Percentiles rank a stretch among this genome's conserved stretches.
Evolutionary conservation across 2,113 vertebrate genomes (phyloP).

Genomic region (Phycodurus eques): DNA sequence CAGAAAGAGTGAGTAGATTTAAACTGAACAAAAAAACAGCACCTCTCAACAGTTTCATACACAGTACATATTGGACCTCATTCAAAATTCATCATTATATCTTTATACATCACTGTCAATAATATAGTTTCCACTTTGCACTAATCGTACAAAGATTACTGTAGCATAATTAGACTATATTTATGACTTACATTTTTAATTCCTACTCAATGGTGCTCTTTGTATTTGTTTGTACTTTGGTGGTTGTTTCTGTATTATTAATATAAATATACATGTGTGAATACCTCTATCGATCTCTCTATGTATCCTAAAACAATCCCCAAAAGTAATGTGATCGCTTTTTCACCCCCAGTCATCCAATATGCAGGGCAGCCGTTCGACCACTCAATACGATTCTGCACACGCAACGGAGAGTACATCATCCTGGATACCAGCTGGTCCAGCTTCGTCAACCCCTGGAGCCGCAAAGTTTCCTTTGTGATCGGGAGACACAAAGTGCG

Average conservation of each 20-base stretch:
- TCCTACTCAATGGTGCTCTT: neutral
- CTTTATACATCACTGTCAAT: too few relatives aligned
- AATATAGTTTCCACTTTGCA: too few relatives aligned
- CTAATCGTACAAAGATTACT: too few relatives aligned
- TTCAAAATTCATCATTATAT: too few relatives aligned
- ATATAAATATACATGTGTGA: neutral
- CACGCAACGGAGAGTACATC: slow-evolving; percentile 89
- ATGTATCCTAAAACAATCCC: neutral
- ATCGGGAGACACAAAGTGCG: slow-evolving; percentile 95
- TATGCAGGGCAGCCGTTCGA: slow-evolving; percentile 90
- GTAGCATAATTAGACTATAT: neutral
- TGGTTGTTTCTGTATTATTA: neutral
- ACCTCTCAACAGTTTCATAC: neutral
- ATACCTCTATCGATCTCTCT: neutral
- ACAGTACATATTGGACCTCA: too few relatives aligned
- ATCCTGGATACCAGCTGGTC: slow-evolving; percentile 96
- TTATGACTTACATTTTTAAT: neutral
- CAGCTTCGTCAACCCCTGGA: slow-evolving; percentile 96
- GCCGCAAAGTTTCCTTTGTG: slow-evolving; percentile 91
- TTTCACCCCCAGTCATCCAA: slow-evolving; percentile 78
- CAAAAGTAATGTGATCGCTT: slow-evolving; percentile 1
- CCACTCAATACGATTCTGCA: slow-evolving; percentile 88
- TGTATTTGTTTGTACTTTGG: neutral
- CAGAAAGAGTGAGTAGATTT: slow-evolving; percentile 83
- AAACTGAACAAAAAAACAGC: neutral